These are phyloP conservation scores for Saturnia japonica DNA, from an alignment of 2,888 invertebrate species.

Conservation along the genomic window DNA sequence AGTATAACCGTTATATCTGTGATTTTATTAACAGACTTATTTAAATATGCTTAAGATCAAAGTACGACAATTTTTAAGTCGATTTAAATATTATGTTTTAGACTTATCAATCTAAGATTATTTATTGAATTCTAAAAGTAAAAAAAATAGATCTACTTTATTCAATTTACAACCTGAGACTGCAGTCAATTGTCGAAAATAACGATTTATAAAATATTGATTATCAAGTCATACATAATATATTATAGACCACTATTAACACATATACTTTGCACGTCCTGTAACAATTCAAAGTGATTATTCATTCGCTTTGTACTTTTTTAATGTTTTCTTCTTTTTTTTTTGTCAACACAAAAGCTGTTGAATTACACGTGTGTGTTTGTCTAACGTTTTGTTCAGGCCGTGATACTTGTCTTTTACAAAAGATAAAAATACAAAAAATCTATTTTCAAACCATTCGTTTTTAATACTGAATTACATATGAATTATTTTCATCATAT, in stretches of 20 bases:
- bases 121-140: too few species aligned
- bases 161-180: too few species aligned
- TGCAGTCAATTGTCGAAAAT: too few species aligned
- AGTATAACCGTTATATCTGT: background rate
- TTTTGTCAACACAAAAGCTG: slow-evolving; percentile 22
- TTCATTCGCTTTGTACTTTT: slow-evolving; percentile 1
- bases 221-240: background rate
- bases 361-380: slow-evolving; percentile 18
- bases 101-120: background rate
- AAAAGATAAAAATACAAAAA: background rate
- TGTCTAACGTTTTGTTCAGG: background rate
- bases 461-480: background rate
- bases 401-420: background rate
- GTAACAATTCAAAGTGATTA: slow-evolving; percentile 1
- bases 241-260: background rate
- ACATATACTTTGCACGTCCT: background rate
- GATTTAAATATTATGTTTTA: background rate
- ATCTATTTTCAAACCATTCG: background rate
- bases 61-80: background rate
- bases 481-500: background rate
- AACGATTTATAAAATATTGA: background rate
- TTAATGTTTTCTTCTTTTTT: background rate
- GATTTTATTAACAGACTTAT: background rate
- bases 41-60: background rate
- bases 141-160: too few species aligned